These are phyloP conservation scores for Chymomyza fuscimana DNA, from an alignment of 2,888 invertebrate genomes.

Conservation along the genomic window DNA sequence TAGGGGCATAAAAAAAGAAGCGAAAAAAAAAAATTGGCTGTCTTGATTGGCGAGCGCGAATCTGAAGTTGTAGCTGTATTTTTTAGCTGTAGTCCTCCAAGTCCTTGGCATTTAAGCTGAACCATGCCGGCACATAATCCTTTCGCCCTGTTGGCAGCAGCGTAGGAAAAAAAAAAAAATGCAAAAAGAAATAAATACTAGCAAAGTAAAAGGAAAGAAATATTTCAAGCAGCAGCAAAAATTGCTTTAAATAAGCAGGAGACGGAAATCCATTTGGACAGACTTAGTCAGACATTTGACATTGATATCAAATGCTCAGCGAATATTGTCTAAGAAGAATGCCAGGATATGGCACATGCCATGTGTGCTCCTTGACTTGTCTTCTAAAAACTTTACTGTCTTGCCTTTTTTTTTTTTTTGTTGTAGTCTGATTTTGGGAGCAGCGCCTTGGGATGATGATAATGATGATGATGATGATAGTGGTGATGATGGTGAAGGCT, in stretches of 20 bases:
- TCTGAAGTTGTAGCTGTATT: not conserved
- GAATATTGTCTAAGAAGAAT: conserved; percentile 45
- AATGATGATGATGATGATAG: conserved; percentile 27
- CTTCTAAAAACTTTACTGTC: not conserved
- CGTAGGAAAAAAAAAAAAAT: conserved; percentile 27
- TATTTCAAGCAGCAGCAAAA: conserved; percentile 45
- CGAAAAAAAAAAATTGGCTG: not conserved
- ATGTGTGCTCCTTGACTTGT: not conserved
- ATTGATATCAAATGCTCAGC: conserved; percentile 71
- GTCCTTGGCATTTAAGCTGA: not conserved
- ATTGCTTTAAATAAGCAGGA: conserved; percentile 56
- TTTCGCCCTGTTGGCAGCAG: conserved; percentile 36
- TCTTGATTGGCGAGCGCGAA: not conserved
- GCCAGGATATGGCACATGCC: not conserved
- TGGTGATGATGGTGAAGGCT: conserved; percentile 29
- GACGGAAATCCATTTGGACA: not conserved
- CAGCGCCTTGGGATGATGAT: conserved; percentile 13
- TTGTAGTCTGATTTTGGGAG: conserved; percentile 54
- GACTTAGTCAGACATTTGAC: conserved; percentile 46
- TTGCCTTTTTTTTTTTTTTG: conserved; percentile 34
- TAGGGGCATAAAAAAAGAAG: conserved; percentile 22
- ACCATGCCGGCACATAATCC: conserved; percentile 54
- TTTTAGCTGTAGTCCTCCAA: not conserved
- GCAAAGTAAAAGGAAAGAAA: conserved; percentile 21
- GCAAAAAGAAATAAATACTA: not conserved